phyloP scores from a whole-genome alignment of 1,140 invertebrate genomes.

The Cecropterus lyciades region DNA sequence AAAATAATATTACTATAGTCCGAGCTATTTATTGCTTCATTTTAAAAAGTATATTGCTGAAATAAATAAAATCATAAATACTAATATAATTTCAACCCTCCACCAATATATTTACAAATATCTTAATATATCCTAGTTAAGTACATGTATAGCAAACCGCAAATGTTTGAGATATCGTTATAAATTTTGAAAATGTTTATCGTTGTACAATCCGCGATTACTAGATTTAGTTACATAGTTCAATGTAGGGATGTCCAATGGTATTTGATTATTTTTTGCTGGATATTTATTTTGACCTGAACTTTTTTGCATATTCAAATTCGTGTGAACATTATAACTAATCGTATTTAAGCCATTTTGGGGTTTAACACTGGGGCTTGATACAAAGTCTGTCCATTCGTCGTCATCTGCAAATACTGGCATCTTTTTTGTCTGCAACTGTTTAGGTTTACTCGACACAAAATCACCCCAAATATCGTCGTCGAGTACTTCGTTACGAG shows the following conservation, averaged over 20 bases:
- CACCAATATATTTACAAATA: constrained; percentile 73
- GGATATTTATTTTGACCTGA: constrained; percentile 52
- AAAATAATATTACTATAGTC: neutral
- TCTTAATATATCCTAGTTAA: constrained; percentile 55
- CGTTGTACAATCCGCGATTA: constrained; percentile 56
- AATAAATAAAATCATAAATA: constrained; percentile 40
- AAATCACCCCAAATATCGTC: constrained; percentile 86
- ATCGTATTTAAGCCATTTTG: constrained; percentile 76
- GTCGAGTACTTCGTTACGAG: constrained; percentile 64
- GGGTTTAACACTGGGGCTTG: constrained; percentile 78
- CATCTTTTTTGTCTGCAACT: constrained; percentile 60
- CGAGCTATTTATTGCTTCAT: constrained; percentile 22
- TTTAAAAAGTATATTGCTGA: constrained; percentile 8
- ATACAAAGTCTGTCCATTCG: constrained; percentile 88
- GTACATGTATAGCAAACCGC: constrained; percentile 50
- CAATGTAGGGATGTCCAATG: constrained; percentile 68
- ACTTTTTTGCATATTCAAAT: constrained; percentile 65
- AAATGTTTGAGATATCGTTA: constrained; percentile 61
- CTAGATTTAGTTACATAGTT: constrained; percentile 75
- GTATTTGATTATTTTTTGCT: constrained; percentile 57
- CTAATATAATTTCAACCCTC: constrained; percentile 44
- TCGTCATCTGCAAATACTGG: constrained; percentile 80
- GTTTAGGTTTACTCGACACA: constrained; percentile 82
- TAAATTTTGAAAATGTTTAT: constrained; percentile 81
- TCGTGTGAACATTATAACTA: constrained; percentile 75